Percentiles rank a stretch among this genome's conserved stretches.
Conservation (phyloP, 1,140 invertebrate species). For the Drosophila kohkoa region DNA sequence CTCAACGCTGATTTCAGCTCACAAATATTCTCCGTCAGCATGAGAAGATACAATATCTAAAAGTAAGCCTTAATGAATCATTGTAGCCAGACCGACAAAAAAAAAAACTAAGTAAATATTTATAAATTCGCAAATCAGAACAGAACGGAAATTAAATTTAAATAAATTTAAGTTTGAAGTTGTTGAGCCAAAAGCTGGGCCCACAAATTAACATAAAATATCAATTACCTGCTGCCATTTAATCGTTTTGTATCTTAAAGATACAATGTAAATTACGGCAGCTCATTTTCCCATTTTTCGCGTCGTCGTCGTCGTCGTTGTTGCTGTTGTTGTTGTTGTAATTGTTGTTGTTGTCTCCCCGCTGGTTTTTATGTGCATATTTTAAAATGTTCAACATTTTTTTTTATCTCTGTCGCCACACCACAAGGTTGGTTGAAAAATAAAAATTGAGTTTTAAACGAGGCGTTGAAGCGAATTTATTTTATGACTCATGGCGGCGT, state of each 20-base stretch:
- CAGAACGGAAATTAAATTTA: slow-evolving; percentile 52
- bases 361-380: slow-evolving; percentile 40
- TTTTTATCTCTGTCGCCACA: slow-evolving; percentile 36
- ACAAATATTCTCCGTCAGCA: slow-evolving; percentile 42
- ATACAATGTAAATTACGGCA: slow-evolving; percentile 59
- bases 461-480: slow-evolving; percentile 60
- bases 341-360: slow-evolving; percentile 7
- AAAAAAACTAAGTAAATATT: slow-evolving; percentile 47
- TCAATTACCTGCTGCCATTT: slow-evolving; percentile 61
- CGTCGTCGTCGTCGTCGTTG: neutral
- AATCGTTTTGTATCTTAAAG: slow-evolving; percentile 69
- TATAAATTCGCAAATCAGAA: slow-evolving; percentile 36
- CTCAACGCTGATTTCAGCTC: slow-evolving; percentile 41
- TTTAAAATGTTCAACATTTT: slow-evolving; percentile 37
- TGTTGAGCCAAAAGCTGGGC: neutral
- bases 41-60: slow-evolving; percentile 37
- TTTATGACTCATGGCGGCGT: slow-evolving; percentile 68
- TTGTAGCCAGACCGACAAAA: neutral
- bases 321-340: slow-evolving; percentile 11
- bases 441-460: slow-evolving; percentile 46
- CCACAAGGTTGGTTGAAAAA: slow-evolving; percentile 16
- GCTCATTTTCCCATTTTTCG: slow-evolving; percentile 45
- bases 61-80: slow-evolving; percentile 48
- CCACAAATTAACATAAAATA: slow-evolving; percentile 64
- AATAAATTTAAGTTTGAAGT: slow-evolving; percentile 44